Evolutionary conservation across 1,140 invertebrate genomes (phyloP), one percentile per base, ranked within the genome.

Genomic region (Gonioctena quinquepunctata): DNA sequence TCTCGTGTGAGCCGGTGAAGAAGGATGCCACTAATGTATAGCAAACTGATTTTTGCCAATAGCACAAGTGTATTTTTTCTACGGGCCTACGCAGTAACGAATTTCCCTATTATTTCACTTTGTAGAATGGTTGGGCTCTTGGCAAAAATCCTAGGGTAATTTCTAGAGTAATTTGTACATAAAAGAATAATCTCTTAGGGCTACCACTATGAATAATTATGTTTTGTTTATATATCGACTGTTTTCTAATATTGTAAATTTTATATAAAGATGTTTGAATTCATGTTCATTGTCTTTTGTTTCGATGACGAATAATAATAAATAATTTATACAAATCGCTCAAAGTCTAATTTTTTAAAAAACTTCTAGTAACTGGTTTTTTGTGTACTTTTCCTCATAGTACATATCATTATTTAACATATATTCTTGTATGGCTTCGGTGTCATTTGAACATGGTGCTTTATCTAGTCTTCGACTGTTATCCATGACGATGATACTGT

Each of bases 241-340:
- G 59, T 27, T 61, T 61, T 61, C 11, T 27, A 19, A 28, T 61
- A 61, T 19, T 61, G 27, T 61, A 61, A 61, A 26, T 61, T 61
- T 61, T 61, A 61, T 61, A 61, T 16, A 61, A 61, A 61, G 27
- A 27, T 28, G 23, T 27, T 27, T 23, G 11, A 21, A 61, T 61
- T 16, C 28, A 61, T 28, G 59, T 61, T 61, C 18, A 27, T 33
- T 61, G 59, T 61, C 13, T 61, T 61, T 28, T 8, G 59, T 61
- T 61, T 22, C n/a, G 25, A 57, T 57, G 21, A 57, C 11, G 2
- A 25, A 23, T 57, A 57, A 57, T 21, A 57, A 57, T 57, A 57
- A 57, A 57, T 57, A n/a, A 57, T 57, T 57, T 57, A 57, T 57
- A 57, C 22, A 11, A 11, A 57, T 57, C 4, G 19, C 22, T n/a